Evolutionary conservation across 2,888 invertebrate genomes (phyloP).

Genomic region (Drosophila greeni): DNA sequence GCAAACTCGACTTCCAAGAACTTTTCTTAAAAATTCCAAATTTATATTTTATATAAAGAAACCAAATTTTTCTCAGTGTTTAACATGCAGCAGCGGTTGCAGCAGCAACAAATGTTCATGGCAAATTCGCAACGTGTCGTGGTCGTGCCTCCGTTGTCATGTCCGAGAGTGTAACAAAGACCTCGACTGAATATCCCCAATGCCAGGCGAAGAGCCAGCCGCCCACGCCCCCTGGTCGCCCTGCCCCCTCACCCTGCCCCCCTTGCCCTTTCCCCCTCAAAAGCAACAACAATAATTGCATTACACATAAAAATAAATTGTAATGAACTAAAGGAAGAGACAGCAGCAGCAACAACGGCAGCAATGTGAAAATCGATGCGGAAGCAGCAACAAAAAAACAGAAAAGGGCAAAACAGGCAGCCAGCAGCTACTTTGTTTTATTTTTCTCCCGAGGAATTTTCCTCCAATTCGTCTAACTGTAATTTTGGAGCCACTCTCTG

Average conservation of each 20-base stretch:
- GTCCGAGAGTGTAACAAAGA: constrained; percentile 73
- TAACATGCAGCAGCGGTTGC: constrained; percentile 27
- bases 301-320: constrained; percentile 73
- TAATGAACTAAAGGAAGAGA: constrained; percentile 64
- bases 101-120: constrained; percentile 57
- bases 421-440: constrained; percentile 35
- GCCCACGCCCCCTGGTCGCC: constrained; percentile 3
- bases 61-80: neutral
- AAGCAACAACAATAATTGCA: constrained; percentile 68
- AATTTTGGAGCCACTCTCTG: constrained; percentile 29
- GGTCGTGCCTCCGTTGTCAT: constrained; percentile 71
- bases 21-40: neutral
- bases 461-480: constrained; percentile 45
- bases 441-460: constrained; percentile 24
- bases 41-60: neutral
- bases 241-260: neutral
- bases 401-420: constrained; percentile 49
- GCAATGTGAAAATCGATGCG: constrained; percentile 71
- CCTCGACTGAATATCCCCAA: constrained; percentile 56
- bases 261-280: neutral
- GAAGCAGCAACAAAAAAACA: constrained; percentile 57
- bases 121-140: constrained; percentile 73
- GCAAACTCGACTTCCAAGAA: accelerated
- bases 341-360: constrained; percentile 47
- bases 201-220: constrained; percentile 14